Conservation (phyloP, 2,888 invertebrate genomes). For the Volucella zonaria region DNA sequence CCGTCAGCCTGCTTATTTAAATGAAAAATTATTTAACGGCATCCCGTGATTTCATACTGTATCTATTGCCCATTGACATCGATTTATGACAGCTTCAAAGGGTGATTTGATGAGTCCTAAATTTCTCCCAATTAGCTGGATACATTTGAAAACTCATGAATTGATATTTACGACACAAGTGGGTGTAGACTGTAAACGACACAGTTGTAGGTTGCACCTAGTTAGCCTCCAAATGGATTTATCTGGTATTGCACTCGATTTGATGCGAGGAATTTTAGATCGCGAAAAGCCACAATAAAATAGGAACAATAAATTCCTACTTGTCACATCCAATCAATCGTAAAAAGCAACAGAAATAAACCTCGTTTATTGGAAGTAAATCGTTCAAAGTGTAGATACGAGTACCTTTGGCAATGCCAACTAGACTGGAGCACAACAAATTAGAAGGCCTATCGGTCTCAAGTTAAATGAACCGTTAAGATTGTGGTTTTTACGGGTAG, state of each 20-base stretch:
- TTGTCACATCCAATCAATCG: neutral
- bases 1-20: slow-evolving; percentile 27
- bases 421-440: too few species aligned
- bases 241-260: slow-evolving; percentile 2
- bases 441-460: too few species aligned
- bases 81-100: slow-evolving; percentile 36
- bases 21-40: neutral
- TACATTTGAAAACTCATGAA: slow-evolving; percentile 35
- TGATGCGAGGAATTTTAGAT: neutral
- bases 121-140: slow-evolving; percentile 43
- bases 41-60: slow-evolving; percentile 1
- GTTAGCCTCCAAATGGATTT: slow-evolving; percentile 13
- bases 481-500: too few species aligned
- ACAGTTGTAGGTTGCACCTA: too few species aligned
- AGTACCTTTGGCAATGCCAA: too few species aligned
- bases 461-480: too few species aligned
- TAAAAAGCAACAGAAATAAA: neutral
- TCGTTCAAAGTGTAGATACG: too few species aligned
- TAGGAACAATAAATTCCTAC: neutral
- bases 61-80: slow-evolving; percentile 1
- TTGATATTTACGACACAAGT: slow-evolving; percentile 2
- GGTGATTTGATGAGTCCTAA: slow-evolving; percentile 38
- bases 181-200: neutral
- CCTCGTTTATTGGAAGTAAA: too few species aligned
- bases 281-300: slow-evolving; percentile 15